Conservation (phyloP, 2,888 invertebrate genomes). For the Galerucella pusilla region DNA sequence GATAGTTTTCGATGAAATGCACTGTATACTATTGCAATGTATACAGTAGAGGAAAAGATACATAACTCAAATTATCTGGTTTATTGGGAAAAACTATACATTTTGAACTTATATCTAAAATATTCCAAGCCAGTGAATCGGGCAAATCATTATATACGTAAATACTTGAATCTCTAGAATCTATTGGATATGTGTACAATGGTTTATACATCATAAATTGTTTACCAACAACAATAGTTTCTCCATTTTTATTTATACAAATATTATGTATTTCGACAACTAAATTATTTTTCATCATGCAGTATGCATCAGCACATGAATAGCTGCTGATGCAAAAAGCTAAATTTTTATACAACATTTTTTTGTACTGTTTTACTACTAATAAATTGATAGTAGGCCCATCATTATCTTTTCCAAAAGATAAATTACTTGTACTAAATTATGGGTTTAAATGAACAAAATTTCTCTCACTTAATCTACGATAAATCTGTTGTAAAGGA, state of each 20-base stretch:
- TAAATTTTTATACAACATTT: too few relatives aligned
- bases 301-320: constrained; percentile 20
- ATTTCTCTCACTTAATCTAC: constrained; percentile 19
- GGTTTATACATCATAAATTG: constrained; percentile 18
- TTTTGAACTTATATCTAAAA: constrained; percentile 4
- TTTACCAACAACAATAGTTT: constrained; percentile 22
- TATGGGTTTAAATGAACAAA: constrained; percentile 9
- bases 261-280: constrained; percentile 30
- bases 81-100: constrained; percentile 4
- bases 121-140: constrained; percentile 1
- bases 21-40: too few relatives aligned
- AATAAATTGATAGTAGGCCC: constrained; percentile 6
- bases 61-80: background rate
- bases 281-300: constrained; percentile 10
- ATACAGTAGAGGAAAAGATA: too few relatives aligned
- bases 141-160: constrained; percentile 1
- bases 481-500: constrained; percentile 31
- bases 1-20: too few relatives aligned
- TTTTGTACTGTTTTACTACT: too few relatives aligned
- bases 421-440: constrained; percentile 12
- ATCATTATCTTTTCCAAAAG: constrained; percentile 5
- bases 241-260: constrained; percentile 8
- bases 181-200: too few relatives aligned
- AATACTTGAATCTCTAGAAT: background rate
- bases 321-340: background rate